Conservation (phyloP, 2,888 invertebrate species). For the Hemistola chrysoprasaria region DNA sequence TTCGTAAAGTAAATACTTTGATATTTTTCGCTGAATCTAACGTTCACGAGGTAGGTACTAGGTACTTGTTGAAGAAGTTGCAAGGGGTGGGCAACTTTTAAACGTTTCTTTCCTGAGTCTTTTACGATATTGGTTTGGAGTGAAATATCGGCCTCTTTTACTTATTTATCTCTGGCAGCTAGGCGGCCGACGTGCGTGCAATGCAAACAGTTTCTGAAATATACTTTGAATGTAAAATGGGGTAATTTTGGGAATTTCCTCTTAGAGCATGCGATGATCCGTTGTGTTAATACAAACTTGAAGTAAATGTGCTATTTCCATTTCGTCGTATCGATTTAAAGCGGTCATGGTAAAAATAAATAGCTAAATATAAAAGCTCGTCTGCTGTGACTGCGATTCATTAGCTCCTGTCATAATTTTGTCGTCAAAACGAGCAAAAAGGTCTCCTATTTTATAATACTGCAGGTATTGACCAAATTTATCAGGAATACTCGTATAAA, state of each 20-base stretch:
- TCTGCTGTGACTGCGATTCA: slow-evolving; percentile 7
- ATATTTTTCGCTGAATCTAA: slow-evolving; percentile 25
- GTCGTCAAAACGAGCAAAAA: background rate
- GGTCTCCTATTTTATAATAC: no score
- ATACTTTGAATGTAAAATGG: slow-evolving; percentile 53
- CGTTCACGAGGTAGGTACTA: no score
- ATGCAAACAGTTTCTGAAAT: slow-evolving; percentile 50
- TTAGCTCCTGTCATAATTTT: slow-evolving; percentile 13
- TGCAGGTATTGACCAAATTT: no score
- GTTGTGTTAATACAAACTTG: slow-evolving; percentile 17
- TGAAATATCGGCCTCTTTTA: slow-evolving; percentile 64
- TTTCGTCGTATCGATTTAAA: slow-evolving; percentile 12
- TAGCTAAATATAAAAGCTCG: slow-evolving; percentile 14
- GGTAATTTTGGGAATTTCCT: slow-evolving; percentile 49
- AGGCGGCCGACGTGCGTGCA: slow-evolving; percentile 59
- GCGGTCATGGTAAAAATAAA: slow-evolving; percentile 12
- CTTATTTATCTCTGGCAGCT: slow-evolving; percentile 67
- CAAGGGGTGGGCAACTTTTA: slow-evolving; percentile 40
- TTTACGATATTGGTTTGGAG: slow-evolving; percentile 69
- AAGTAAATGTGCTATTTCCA: slow-evolving; percentile 12
- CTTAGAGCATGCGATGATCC: slow-evolving; percentile 38
- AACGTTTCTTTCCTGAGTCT: slow-evolving; percentile 49
- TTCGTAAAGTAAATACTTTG: slow-evolving; percentile 25
- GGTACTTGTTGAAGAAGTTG: slow-evolving; percentile 26
- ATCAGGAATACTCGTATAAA: no score